Percentiles rank a stretch among this genome's conserved stretches.
Conservation (phyloP, 2,113 vertebrate genomes). For the Rattus rattus region DNA sequence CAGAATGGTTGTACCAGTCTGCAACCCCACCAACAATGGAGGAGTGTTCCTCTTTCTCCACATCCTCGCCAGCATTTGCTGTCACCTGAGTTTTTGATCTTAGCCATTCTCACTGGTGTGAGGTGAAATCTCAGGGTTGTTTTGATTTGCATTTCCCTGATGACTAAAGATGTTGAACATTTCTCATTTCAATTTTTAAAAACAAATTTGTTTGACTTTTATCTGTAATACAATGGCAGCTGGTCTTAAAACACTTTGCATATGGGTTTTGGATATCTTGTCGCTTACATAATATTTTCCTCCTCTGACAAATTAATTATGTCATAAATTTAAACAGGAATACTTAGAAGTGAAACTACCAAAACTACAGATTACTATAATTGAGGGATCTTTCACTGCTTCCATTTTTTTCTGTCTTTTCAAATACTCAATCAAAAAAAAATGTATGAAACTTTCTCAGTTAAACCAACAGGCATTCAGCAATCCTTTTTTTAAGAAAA, state of each 20-base stretch:
- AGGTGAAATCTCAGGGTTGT: too few species aligned
- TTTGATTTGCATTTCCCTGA: too few species aligned
- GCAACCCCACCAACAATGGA: too few species aligned
- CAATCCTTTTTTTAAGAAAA: slow-evolving; percentile 38
- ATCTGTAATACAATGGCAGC: slow-evolving; percentile 49
- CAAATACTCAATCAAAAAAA: slow-evolving; percentile 59
- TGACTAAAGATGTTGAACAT: too few species aligned
- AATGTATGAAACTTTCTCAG: slow-evolving; percentile 1
- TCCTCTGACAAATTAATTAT: slow-evolving; percentile 31
- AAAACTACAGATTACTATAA: slow-evolving; percentile 46
- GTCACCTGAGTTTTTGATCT: too few species aligned
- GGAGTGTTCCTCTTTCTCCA: too few species aligned
- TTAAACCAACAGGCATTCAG: slow-evolving; percentile 46
- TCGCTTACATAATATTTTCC: slow-evolving; percentile 20
- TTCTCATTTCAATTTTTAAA: background rate
- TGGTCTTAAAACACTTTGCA: slow-evolving; percentile 48
- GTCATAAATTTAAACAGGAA: slow-evolving; percentile 66
- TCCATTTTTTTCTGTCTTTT: slow-evolving; percentile 45
- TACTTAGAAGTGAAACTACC: slow-evolving; percentile 24
- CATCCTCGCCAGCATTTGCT: too few species aligned
- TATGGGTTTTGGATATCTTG: slow-evolving; percentile 24
- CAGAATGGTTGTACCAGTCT: too few species aligned
- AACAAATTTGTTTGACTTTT: slow-evolving; percentile 63
- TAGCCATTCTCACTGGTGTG: too few species aligned
- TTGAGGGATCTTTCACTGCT: slow-evolving; percentile 55